phyloP scores from a whole-genome alignment of 1,140 invertebrate species.

The Colletes gigas region DNA sequence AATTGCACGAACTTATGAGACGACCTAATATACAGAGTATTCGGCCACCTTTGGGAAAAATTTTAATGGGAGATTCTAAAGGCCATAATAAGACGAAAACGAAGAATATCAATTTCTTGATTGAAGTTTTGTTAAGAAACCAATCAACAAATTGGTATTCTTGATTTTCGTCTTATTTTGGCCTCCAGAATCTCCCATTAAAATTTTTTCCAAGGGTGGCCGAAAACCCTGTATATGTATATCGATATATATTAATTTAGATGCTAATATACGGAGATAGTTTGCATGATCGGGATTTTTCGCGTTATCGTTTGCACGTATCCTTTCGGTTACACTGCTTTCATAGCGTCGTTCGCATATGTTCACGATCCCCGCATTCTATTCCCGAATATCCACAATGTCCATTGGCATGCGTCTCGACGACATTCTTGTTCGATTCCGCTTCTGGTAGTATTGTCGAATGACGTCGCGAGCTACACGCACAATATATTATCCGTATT shows the following conservation, averaged over 20 bases:
- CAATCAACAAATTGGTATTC: too few relatives aligned
- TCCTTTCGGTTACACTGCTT: slow-evolving; percentile 8
- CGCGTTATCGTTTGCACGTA: slow-evolving; percentile 25
- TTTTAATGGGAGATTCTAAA: too few relatives aligned
- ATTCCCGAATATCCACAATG: slow-evolving; percentile 1
- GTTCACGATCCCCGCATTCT: slow-evolving; percentile 7
- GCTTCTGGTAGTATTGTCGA: slow-evolving; percentile 25
- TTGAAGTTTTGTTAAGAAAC: too few relatives aligned
- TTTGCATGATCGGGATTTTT: slow-evolving; percentile 24
- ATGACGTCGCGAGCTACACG: slow-evolving; percentile 6
- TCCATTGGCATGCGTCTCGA: slow-evolving; percentile 3
- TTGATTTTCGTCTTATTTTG: too few relatives aligned
- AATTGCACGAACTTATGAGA: too few relatives aligned
- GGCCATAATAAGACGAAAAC: too few relatives aligned
- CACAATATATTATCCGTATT: background rate
- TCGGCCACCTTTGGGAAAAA: too few relatives aligned
- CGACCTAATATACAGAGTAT: too few relatives aligned
- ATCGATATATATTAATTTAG: background rate
- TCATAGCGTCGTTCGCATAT: slow-evolving; percentile 29
- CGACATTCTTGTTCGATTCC: background rate
- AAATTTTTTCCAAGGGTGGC: too few relatives aligned
- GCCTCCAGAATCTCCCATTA: too few relatives aligned
- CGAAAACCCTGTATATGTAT: background rate
- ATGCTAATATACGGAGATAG: background rate
- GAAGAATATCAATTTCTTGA: too few relatives aligned